These are phyloP conservation scores for Toxostoma redivivum DNA, from an alignment of 2,113 vertebrate genomes.

Conservation along the genomic window DNA sequence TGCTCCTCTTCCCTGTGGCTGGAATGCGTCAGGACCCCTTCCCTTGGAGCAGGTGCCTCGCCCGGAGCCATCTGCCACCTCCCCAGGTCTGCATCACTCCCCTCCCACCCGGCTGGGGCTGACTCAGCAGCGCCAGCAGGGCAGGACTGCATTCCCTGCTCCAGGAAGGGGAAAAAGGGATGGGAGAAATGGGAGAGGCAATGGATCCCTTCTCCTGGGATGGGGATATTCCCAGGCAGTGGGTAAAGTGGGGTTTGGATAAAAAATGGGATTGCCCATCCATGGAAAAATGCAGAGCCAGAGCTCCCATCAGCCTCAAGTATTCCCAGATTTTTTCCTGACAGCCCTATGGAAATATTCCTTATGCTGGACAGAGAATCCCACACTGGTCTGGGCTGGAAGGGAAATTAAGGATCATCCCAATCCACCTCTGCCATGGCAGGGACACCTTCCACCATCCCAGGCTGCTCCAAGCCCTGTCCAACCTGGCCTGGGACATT, in stretches of 20 bases:
- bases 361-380: not conserved
- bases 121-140: not conserved
- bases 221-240: not conserved
- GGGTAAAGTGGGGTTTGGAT: fast-evolving
- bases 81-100: not conserved
- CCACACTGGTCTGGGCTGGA: not conserved
- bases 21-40: not conserved
- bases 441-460: fast-evolving
- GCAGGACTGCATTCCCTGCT: not conserved
- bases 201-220: fast-evolving
- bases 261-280: fast-evolving
- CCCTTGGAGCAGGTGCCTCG: not conserved
- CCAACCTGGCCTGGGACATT: not conserved
- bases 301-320: not conserved
- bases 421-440: fast-evolving
- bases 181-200: not conserved
- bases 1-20: fast-evolving
- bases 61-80: constrained; percentile 28
- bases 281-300: fast-evolving
- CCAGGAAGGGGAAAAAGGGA: not conserved
- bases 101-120: not conserved
- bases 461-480: not conserved
- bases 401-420: not conserved
- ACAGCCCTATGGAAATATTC: not conserved
- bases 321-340: not conserved